These are phyloP conservation scores for Eremophila alpestris DNA, from an alignment of 2,797 vertebrate genomes.

Conservation along the genomic window DNA sequence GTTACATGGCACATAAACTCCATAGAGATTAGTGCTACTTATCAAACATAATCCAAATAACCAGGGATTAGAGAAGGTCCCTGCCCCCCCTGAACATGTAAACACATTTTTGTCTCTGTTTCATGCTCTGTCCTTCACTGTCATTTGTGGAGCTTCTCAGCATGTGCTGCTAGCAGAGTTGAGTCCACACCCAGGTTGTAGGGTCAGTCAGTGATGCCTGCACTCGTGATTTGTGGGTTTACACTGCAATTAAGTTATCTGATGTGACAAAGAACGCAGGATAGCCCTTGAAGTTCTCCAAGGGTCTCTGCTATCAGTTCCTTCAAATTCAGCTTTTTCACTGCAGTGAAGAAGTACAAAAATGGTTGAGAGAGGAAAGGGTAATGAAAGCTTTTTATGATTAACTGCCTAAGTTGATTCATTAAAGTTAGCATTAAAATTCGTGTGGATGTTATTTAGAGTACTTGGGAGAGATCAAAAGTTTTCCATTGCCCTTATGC, in stretches of 20 bases:
- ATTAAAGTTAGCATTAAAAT: neutral
- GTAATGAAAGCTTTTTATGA: neutral
- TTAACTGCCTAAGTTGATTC: neutral
- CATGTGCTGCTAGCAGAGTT: neutral
- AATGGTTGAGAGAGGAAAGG: neutral
- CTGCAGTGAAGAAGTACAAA: neutral
- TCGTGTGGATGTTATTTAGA: neutral
- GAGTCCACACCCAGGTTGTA: neutral
- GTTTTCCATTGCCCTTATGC: neutral
- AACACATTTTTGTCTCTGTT: conserved; percentile 45
- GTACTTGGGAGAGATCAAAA: neutral
- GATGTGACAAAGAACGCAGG: neutral
- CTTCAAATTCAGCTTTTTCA: neutral
- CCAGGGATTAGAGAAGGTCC: neutral
- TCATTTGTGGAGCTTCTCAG: conserved; percentile 36
- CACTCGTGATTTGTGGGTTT: neutral
- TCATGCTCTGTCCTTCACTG: conserved; percentile 57
- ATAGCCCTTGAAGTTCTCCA: neutral
- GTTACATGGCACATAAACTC: neutral
- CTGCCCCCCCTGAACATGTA: neutral
- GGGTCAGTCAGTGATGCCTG: neutral
- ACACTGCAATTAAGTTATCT: neutral
- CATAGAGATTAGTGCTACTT: neutral
- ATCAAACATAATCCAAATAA: neutral
- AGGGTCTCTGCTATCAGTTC: neutral